These are phyloP conservation scores for Agapetus fuscipes DNA, from an alignment of 2,888 invertebrate genomes.

Conservation along the genomic window DNA sequence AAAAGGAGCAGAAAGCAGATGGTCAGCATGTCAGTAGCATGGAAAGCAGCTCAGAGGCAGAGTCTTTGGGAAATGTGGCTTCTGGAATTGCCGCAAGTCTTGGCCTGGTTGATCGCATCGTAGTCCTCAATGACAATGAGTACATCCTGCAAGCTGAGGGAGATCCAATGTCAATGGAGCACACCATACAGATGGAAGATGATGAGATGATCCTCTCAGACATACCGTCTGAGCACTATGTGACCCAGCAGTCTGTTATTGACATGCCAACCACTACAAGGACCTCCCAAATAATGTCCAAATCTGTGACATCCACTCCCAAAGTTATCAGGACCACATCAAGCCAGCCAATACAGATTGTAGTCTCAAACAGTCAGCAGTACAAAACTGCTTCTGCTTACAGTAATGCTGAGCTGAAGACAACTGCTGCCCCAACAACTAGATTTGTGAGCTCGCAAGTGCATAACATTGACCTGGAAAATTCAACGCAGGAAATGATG, in stretches of 20 bases:
- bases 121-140: conserved; percentile 51
- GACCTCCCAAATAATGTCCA: conserved; percentile 10
- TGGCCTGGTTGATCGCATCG: conserved; percentile 41
- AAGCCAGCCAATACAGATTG: conserved; percentile 37
- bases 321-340: conserved; percentile 10
- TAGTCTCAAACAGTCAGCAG: conserved; percentile 43
- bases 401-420: conserved; percentile 4
- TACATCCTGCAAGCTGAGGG: conserved; percentile 34
- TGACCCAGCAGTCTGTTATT: conserved; percentile 2
- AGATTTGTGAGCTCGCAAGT: conserved; percentile 8
- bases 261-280: conserved; percentile 3
- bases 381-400: conserved; percentile 33
- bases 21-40: conserved; percentile 25
- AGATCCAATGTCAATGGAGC: conserved; percentile 27
- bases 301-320: conserved; percentile 3
- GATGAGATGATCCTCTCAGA: conserved; percentile 16
- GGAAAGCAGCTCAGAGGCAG: conserved; percentile 41
- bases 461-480: not conserved
- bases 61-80: conserved; percentile 45
- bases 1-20: no score
- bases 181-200: conserved; percentile 6
- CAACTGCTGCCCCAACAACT: conserved; percentile 2
- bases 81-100: conserved; percentile 48
- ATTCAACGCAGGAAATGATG: conserved; percentile 42
- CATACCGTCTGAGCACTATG: conserved; percentile 7